Percentiles rank a stretch among this genome's conserved stretches.
Evolutionary conservation across 2,888 invertebrate genomes (phyloP).

Genomic region (Phaonia tiefii): DNA sequence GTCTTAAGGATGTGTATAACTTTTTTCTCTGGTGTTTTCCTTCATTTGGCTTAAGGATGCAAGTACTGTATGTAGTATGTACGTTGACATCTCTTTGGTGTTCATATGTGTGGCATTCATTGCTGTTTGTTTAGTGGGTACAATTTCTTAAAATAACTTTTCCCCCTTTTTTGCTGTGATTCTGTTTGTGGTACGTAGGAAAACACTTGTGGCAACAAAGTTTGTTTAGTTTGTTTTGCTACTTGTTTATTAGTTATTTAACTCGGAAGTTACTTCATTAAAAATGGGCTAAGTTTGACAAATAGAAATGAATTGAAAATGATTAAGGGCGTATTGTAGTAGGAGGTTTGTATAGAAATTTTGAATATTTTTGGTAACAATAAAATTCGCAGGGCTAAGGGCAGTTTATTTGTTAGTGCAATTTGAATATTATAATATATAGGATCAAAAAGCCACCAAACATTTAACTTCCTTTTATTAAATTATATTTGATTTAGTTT

Average conservation of each 20-base stretch:
- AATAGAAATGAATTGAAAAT: conserved; percentile 72
- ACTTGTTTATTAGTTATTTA: conserved; percentile 70
- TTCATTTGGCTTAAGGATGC: conserved; percentile 34
- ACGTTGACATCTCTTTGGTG: conserved; percentile 42
- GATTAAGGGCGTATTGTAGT: conserved; percentile 63
- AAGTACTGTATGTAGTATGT: background rate
- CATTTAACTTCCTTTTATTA: too few species aligned
- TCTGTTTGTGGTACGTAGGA: conserved; percentile 51
- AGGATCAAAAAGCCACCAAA: too few species aligned
- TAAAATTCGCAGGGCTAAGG: too few species aligned
- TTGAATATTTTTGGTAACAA: too few species aligned
- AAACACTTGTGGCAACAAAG: conserved; percentile 76
- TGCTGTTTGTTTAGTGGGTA: conserved; percentile 57
- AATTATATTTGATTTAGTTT: too few species aligned
- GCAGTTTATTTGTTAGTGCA: too few species aligned
- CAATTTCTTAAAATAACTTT: conserved; percentile 73
- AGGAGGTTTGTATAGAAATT: conserved; percentile 24
- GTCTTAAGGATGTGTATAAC: conserved; percentile 43
- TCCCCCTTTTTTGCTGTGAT: background rate
- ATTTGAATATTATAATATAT: too few species aligned
- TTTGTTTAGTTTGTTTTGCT: conserved; percentile 71
- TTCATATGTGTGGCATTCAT: conserved; percentile 45
- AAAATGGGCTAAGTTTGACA: conserved; percentile 71
- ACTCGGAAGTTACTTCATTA: conserved; percentile 69
- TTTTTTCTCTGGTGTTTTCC: conserved; percentile 20